These are phyloP conservation scores for Chionoecetes opilio DNA, from an alignment of 1,140 invertebrate genomes.

Conservation along the genomic window DNA sequence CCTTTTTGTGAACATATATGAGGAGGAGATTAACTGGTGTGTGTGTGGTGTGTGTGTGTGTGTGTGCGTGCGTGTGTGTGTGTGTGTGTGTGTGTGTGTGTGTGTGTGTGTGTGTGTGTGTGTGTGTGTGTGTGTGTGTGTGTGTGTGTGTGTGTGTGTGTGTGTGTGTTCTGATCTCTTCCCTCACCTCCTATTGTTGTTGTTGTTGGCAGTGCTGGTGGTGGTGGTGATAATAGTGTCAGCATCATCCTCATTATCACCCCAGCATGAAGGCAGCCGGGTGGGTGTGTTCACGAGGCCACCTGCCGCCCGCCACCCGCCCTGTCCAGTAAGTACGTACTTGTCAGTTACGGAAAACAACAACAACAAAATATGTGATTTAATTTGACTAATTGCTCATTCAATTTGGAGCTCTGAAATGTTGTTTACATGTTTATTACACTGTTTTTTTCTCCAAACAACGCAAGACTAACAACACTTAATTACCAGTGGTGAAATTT, in stretches of 20 bases:
- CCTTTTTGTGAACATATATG: too few relatives aligned
- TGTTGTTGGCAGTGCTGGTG: too few relatives aligned
- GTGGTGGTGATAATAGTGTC: too few relatives aligned
- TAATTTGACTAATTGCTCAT: slow-evolving; percentile 22
- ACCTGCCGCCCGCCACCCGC: too few relatives aligned
- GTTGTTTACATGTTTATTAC: not conserved
- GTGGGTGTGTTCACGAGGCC: too few relatives aligned
- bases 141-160: slow-evolving; percentile 55
- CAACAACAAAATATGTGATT: not conserved
- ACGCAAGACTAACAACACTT: not conserved
- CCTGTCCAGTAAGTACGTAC: not conserved
- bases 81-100: too few relatives aligned
- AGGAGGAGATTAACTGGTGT: too few relatives aligned
- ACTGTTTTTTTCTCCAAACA: not conserved
- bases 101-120: too few relatives aligned
- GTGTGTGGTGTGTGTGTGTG: too few relatives aligned
- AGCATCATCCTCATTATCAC: not conserved
- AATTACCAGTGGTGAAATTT: not conserved
- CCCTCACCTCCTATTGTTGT: too few relatives aligned
- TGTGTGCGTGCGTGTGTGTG: too few relatives aligned
- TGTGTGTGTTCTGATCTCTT: not conserved
- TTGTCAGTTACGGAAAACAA: not conserved
- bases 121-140: not conserved
- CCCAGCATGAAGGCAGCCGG: not conserved
- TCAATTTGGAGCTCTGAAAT: not conserved